These are phyloP conservation scores for Frankliniella fusca DNA, from an alignment of 2,888 invertebrate genomes.

Conservation along the genomic window DNA sequence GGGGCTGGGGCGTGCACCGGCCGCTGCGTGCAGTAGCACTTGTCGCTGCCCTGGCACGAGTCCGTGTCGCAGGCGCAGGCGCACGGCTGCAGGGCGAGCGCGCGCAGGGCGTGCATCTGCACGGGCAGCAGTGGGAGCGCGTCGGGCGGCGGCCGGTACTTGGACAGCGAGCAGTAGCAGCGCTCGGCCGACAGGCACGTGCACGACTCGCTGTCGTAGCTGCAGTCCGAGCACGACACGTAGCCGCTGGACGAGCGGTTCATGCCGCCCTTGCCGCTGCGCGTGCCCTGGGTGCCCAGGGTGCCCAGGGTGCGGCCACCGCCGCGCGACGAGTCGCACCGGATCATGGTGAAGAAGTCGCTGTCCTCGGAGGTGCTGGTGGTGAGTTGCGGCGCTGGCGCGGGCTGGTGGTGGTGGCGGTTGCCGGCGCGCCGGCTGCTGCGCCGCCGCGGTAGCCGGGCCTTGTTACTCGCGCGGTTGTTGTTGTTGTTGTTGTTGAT, in stretches of 20 bases:
- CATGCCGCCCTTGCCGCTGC: slow-evolving; percentile 43
- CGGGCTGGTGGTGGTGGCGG: slow-evolving; percentile 30
- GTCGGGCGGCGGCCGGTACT: slow-evolving; percentile 45
- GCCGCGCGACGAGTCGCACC: slow-evolving; percentile 47
- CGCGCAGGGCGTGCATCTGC: neutral
- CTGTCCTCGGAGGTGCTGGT: slow-evolving; percentile 49
- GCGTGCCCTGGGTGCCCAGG: slow-evolving; percentile 42
- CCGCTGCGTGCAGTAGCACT: slow-evolving; percentile 67
- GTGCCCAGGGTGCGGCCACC: slow-evolving; percentile 41
- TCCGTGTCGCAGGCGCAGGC: slow-evolving; percentile 77
- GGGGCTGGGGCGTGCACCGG: slow-evolving; percentile 34
- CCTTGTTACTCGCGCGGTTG: slow-evolving; percentile 28
- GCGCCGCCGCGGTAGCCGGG: slow-evolving; percentile 30
- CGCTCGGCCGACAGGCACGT: slow-evolving; percentile 71
- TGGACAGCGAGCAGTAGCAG: slow-evolving; percentile 76
- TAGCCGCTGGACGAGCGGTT: slow-evolving; percentile 59
- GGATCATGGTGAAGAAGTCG: slow-evolving; percentile 49
- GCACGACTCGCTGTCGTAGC: slow-evolving; percentile 79
- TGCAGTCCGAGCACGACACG: slow-evolving; percentile 84
- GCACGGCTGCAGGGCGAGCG: neutral
- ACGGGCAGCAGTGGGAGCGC: slow-evolving; percentile 9
- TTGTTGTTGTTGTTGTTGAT: slow-evolving; percentile 5
- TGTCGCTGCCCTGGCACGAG: slow-evolving; percentile 80
- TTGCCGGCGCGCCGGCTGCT: slow-evolving; percentile 25
- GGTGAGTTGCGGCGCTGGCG: slow-evolving; percentile 32